Evolutionary conservation across 2,797 vertebrate genomes (phyloP).

Genomic region (Myotis myotis): DNA sequence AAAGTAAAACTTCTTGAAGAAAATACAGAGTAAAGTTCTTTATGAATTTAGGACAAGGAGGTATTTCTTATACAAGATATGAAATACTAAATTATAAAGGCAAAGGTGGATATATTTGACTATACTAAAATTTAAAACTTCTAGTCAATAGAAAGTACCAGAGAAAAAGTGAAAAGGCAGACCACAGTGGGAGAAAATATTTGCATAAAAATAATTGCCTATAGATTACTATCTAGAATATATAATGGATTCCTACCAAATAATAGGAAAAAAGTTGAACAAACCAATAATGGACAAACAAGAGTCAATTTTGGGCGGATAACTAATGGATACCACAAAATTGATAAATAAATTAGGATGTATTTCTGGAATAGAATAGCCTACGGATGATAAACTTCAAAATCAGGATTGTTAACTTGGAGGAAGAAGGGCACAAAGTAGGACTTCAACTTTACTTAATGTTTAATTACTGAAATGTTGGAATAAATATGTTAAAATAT

Average conservation of each 20-base stretch:
- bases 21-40: not conserved
- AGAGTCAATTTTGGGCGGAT: not conserved
- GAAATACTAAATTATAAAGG: not conserved
- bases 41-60: not conserved
- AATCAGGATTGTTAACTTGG: not conserved
- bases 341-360: not conserved
- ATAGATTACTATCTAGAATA: not conserved
- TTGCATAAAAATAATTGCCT: slow-evolving; percentile 3
- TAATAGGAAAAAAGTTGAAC: not conserved
- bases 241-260: not conserved
- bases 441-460: not conserved
- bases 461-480: not conserved
- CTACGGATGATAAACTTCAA: not conserved
- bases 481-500: not conserved
- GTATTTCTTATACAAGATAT: not conserved
- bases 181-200: not conserved
- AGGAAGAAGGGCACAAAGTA: not conserved
- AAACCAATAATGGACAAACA: not conserved
- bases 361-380: slow-evolving; percentile 38
- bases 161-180: not conserved
- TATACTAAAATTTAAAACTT: slow-evolving; percentile 1
- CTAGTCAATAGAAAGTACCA: not conserved
- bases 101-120: not conserved
- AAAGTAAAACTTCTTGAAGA: slow-evolving; percentile 16
- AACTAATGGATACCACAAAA: not conserved